Base-by-base conservation (phyloP, 2,113 vertebrate genomes). In the Campylomormyrus tamandua region DNA sequence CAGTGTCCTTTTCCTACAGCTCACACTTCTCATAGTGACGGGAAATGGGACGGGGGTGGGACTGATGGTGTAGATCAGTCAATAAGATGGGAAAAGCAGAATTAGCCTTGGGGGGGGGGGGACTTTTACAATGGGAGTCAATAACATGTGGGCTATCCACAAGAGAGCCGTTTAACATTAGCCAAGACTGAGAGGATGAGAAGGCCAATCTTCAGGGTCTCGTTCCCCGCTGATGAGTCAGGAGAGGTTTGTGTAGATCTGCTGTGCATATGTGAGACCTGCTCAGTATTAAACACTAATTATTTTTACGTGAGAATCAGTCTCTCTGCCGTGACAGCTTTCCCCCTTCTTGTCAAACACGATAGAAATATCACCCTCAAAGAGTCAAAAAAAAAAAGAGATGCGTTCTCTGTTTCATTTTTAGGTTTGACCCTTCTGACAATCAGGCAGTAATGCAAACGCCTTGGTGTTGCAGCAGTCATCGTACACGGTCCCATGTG, bases 261-360 rank as follows among this genome's bases (percentile, higher is more conserved):
- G 89, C 56, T 87, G 83, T 56, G 27, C 52, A 90, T 39, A 74
- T 70, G 83, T 19, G n/a, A 27, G 56, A 27, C 56, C 80, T 62
- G 17, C 56, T 48, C 9, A 48, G 58, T 9, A 31, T 49, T 50
- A 21, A 10, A 21, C 58, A n/a, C 8, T 39, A 83, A 83, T 83
- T 45, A 83, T 83, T 70, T 31, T 70, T 31, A 70, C 2, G 10
- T 11, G 62, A 70, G 62, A 70, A 5, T 70, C 62, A 13, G 13
- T 31, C 9, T 31, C 62, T 70, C 62, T 31, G 62, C 62, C 1
- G n/a, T 70, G n/a, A 70, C 10, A 70, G 9, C n/a, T 31, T 13
- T 66, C 58, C 3, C n/a, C n/a, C 62, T 70, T 70, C 62, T 13
- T 70, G 62, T 70, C 62, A 70, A 70, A 31, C 27, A 31, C n/a